Percentiles rank a stretch among this genome's conserved stretches.
Evolutionary conservation across 2,888 invertebrate genomes (phyloP).

Genomic region (Syrphus vitripennis): DNA sequence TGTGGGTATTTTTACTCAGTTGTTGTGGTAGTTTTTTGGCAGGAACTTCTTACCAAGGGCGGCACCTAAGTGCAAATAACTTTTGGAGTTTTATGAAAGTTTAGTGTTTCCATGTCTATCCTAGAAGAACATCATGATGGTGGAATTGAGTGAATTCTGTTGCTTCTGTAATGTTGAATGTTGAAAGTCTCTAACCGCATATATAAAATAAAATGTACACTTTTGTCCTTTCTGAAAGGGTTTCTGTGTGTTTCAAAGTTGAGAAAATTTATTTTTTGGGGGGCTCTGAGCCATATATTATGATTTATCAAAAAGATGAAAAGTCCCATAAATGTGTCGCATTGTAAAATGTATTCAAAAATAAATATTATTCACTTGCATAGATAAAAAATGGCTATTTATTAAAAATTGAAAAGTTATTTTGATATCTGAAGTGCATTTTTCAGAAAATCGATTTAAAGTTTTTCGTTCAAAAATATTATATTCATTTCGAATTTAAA

Average conservation of each 20-base stretch:
- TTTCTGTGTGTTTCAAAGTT: neutral
- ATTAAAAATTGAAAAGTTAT: neutral
- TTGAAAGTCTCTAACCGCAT: neutral
- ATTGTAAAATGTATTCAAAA: neutral
- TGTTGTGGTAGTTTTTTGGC: slow-evolving; percentile 1
- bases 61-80: slow-evolving; percentile 50
- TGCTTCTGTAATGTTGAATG: neutral
- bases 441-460: too few relatives aligned
- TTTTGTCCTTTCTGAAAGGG: neutral
- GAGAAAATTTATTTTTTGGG: neutral
- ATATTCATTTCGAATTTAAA: too few relatives aligned
- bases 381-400: neutral
- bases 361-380: neutral
- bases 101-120: neutral
- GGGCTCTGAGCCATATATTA: neutral
- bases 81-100: slow-evolving; percentile 34
- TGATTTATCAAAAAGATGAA: neutral
- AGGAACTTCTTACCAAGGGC: slow-evolving; percentile 8
- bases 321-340: neutral
- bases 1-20: neutral
- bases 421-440: too few relatives aligned
- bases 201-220: neutral
- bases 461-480: too few relatives aligned
- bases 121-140: neutral
- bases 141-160: neutral